phyloP scores from a whole-genome alignment of 2,113 vertebrate species.

The Todiramphus chloris region DNA sequence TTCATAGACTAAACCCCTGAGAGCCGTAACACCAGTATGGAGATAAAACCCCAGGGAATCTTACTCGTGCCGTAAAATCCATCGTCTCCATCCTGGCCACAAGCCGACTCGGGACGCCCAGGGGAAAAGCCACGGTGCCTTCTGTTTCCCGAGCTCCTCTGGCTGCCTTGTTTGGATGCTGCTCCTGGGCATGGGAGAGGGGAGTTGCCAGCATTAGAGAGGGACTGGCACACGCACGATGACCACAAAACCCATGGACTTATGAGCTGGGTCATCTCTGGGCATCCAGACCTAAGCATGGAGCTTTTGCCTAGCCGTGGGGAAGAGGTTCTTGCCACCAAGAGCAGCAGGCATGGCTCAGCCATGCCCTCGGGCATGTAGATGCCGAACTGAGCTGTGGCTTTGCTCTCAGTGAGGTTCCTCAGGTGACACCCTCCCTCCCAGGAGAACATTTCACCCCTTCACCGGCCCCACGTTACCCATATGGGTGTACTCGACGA shows the following conservation, averaged over 20 bases:
- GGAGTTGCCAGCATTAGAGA: not conserved
- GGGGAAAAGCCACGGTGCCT: constrained; percentile 72
- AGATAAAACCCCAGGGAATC: not conserved
- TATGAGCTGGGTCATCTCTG: not conserved
- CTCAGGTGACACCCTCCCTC: not conserved
- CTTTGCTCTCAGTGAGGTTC: not conserved
- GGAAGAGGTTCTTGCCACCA: not conserved
- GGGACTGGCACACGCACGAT: accelerated
- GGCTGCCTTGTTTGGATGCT: constrained; percentile 72
- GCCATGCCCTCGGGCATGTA: not conserved
- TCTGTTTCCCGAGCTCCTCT: constrained; percentile 74
- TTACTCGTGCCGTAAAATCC: constrained; percentile 72
- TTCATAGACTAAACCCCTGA: not conserved
- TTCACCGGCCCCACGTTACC: constrained; percentile 54
- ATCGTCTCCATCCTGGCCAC: constrained; percentile 74
- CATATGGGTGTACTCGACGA: constrained; percentile 80
- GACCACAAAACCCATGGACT: not conserved
- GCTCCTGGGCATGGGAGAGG: constrained; percentile 49
- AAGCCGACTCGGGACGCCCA: constrained; percentile 74
- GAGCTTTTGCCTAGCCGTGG: not conserved
- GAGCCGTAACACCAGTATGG: not conserved
- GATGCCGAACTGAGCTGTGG: accelerated
- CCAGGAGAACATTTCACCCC: not conserved
- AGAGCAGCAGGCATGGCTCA: not conserved
- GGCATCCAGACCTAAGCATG: not conserved